phyloP scores from a whole-genome alignment of 2,113 vertebrate genomes.

The Nibea coibor region DNA sequence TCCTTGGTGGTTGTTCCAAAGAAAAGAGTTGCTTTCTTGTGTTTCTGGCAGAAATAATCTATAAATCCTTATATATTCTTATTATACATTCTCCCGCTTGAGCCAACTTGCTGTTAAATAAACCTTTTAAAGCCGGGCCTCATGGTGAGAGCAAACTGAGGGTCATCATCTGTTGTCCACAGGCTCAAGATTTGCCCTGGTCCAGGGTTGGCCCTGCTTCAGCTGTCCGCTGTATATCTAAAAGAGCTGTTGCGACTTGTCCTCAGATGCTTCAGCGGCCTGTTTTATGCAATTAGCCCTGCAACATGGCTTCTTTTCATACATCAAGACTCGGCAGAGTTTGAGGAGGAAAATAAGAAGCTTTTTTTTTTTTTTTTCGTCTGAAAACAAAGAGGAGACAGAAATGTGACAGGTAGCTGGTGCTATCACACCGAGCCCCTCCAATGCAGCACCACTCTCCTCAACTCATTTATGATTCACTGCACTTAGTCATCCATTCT shows the following conservation, averaged over 20 bases:
- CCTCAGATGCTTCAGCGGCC: constrained; percentile 27
- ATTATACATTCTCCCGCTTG: not conserved
- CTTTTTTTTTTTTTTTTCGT: constrained; percentile 1
- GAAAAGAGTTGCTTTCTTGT: not conserved
- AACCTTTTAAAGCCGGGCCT: constrained; percentile 24
- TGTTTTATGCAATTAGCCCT: constrained; percentile 40
- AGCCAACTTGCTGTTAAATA: not conserved
- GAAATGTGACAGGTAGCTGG: constrained; percentile 62
- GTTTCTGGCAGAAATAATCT: constrained; percentile 7
- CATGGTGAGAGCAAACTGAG: constrained; percentile 17
- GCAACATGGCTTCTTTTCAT: constrained; percentile 78
- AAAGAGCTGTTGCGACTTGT: constrained; percentile 39
- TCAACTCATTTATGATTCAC: constrained; percentile 71
- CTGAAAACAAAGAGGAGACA: constrained; percentile 40
- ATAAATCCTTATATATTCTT: constrained; percentile 13
- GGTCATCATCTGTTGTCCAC: constrained; percentile 23
- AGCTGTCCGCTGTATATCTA: constrained; percentile 44
- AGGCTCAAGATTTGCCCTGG: constrained; percentile 20
- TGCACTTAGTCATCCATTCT: constrained; percentile 59
- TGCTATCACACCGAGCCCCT: constrained; percentile 45
- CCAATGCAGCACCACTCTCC: constrained; percentile 44
- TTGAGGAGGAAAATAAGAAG: not conserved
- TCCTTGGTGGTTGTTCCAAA: constrained; percentile 6
- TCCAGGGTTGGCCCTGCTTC: constrained; percentile 13
- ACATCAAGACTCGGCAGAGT: constrained; percentile 68